phyloP scores from a whole-genome alignment of 2,797 vertebrate genomes.

The Molossus molossus region DNA sequence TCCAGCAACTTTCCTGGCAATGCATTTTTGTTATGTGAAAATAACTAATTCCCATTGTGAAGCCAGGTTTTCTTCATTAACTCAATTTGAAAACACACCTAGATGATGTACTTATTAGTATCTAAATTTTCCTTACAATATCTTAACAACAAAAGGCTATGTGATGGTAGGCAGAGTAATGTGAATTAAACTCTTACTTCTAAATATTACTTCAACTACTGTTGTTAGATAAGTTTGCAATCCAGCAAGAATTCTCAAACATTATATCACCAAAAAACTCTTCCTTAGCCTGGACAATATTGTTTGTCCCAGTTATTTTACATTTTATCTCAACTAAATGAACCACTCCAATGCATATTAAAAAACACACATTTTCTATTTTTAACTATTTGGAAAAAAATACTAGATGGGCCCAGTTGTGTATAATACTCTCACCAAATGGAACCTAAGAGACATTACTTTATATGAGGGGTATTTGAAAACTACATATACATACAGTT shows the following conservation, averaged over 20 bases:
- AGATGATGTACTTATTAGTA: not conserved
- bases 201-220: not conserved
- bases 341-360: not conserved
- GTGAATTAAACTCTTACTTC: not conserved
- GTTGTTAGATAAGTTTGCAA: not conserved
- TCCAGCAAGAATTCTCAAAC: not conserved
- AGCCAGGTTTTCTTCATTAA: not conserved
- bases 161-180: not conserved
- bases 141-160: not conserved
- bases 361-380: not conserved
- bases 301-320: not conserved
- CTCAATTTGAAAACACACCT: constrained; percentile 2
- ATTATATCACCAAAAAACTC: not conserved
- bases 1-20: not conserved
- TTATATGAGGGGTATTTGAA: not conserved
- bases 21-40: not conserved
- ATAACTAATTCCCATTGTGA: constrained; percentile 12
- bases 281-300: not conserved
- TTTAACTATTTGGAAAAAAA: not conserved
- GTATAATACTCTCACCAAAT: not conserved
- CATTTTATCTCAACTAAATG: not conserved
- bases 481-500: not conserved
- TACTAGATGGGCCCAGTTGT: not conserved
- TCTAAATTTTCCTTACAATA: not conserved
- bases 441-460: not conserved